Conservation (phyloP, 1,140 invertebrate genomes). For the Nomia melanderi region DNA sequence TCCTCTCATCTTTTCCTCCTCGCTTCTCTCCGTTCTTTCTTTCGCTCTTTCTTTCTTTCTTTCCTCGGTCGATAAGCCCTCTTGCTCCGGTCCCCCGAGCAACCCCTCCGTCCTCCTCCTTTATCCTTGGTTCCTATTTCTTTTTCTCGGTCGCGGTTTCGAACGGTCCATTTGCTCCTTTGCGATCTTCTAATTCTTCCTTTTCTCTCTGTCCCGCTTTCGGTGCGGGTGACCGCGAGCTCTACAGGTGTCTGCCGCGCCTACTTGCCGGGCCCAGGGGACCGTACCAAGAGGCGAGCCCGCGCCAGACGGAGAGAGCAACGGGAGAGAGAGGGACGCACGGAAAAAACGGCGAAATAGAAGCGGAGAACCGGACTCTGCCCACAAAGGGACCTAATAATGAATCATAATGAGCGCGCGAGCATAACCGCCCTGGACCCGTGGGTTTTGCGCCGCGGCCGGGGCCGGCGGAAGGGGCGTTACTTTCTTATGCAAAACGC, state of each 20-base stretch:
- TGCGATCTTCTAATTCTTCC: conserved; percentile 63
- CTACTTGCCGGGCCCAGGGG: conserved; percentile 45
- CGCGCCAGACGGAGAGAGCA: background rate
- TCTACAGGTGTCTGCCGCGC: conserved; percentile 70
- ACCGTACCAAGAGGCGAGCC: conserved; percentile 6
- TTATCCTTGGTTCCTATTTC: conserved; percentile 29
- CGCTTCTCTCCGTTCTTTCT: conserved; percentile 18
- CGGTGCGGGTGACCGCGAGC: conserved; percentile 47
- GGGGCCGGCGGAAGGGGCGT: conserved; percentile 46
- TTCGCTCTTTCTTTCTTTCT: conserved; percentile 1
- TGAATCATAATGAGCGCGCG: conserved; percentile 74
- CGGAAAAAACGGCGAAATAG: conserved; percentile 63
- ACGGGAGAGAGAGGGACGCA: conserved; percentile 36
- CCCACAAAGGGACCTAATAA: conserved; percentile 74
- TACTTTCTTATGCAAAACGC: conserved; percentile 72
- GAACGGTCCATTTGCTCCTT: conserved; percentile 61
- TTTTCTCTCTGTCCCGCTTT: conserved; percentile 31
- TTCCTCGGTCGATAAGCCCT: no score
- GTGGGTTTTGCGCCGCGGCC: conserved; percentile 56
- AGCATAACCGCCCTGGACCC: conserved; percentile 38
- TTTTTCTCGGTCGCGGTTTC: conserved; percentile 53
- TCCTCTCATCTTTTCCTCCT: conserved; percentile 32
- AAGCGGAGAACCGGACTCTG: conserved; percentile 68
- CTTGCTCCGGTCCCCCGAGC: no score
- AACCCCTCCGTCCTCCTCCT: conserved; percentile 2